phyloP scores from a whole-genome alignment of 92 coral and sea anemone species.

The Heteractis magnifica region DNA sequence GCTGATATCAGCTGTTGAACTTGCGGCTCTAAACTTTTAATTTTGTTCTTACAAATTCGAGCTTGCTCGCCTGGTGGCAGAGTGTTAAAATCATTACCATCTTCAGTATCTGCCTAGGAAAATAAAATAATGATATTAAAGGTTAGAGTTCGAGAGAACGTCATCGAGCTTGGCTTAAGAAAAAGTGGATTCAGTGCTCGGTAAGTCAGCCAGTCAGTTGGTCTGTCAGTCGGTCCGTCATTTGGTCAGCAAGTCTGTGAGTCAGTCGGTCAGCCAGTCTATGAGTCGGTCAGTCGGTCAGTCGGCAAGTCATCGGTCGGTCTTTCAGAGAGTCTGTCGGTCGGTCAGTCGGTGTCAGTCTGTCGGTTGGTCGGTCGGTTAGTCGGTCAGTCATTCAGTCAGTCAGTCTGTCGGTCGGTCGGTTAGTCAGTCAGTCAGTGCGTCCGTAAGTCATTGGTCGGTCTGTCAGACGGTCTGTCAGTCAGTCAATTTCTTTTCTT shows the following conservation, averaged over 20 bases:
- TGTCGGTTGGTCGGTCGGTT: neutral
- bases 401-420: neutral
- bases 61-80: conserved; percentile 87
- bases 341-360: neutral
- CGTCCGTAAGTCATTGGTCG: too few species aligned
- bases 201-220: neutral
- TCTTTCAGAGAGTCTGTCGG: neutral
- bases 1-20: conserved; percentile 75
- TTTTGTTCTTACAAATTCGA: conserved; percentile 80
- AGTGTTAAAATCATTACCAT: conserved; percentile 85
- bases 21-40: conserved; percentile 61
- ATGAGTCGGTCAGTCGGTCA: neutral
- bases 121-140: neutral
- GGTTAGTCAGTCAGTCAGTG: neutral
- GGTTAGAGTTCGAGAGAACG: too few species aligned
- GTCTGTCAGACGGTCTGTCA: neutral
- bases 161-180: too few species aligned
- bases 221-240: neutral
- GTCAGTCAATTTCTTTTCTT: neutral
- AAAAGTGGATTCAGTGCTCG: neutral
- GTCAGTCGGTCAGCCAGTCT: neutral
- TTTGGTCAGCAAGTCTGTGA: neutral
- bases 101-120: conserved; percentile 54
- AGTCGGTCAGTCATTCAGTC: neutral
- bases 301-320: neutral